Conservation (phyloP, 2,113 vertebrate genomes). For the Rhadina sibilatrix region DNA sequence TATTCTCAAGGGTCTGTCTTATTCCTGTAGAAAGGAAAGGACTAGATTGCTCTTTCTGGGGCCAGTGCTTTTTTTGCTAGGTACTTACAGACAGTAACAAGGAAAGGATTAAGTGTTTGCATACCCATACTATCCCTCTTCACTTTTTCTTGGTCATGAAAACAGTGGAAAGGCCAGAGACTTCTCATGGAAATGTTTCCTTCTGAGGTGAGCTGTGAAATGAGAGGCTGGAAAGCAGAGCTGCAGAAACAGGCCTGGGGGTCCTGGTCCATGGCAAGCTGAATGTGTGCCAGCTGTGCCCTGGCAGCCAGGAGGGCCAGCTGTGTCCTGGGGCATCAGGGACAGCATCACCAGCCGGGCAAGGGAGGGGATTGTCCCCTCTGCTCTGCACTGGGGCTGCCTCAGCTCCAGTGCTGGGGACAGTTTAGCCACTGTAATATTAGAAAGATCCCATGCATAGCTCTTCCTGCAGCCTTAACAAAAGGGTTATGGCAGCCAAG, state of each 20-base stretch:
- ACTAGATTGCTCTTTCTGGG: neutral
- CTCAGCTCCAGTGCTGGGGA: neutral
- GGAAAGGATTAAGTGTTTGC: neutral
- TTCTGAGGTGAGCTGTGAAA: neutral
- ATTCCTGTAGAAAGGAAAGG: neutral
- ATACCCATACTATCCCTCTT: neutral
- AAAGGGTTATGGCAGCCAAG: neutral
- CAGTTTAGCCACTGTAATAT: neutral
- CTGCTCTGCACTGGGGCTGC: neutral
- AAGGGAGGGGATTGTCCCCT: neutral
- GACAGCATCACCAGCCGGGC: fast-evolving
- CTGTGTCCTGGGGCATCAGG: fast-evolving
- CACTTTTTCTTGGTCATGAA: neutral
- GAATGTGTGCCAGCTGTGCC: neutral
- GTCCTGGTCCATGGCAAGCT: fast-evolving
- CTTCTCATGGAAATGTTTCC: neutral
- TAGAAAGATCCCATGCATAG: neutral
- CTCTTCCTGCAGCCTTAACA: neutral
- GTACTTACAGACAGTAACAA: neutral
- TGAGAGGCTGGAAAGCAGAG: neutral
- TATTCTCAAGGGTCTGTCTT: neutral
- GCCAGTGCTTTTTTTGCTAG: neutral
- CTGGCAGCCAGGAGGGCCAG: neutral
- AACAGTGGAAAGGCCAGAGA: neutral
- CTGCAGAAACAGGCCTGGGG: neutral